Conservation (phyloP, 2,113 vertebrate genomes). For the Globicephala melas region DNA sequence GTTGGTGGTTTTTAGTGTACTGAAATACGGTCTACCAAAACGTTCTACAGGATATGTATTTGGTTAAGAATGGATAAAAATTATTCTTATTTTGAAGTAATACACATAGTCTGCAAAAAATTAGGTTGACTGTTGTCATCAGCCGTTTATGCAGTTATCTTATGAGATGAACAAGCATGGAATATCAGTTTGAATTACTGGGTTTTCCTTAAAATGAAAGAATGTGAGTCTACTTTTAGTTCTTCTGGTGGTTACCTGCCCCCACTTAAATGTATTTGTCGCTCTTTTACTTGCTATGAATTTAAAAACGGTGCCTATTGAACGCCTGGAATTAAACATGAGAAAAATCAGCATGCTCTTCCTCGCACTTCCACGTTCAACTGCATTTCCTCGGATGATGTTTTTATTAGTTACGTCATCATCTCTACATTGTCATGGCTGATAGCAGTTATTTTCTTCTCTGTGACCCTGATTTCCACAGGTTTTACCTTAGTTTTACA, state of each 20-base stretch:
- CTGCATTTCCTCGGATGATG: background rate
- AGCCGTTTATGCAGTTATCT: background rate
- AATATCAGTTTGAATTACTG: background rate
- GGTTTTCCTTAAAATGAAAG: background rate
- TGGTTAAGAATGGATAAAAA: background rate
- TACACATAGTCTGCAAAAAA: background rate
- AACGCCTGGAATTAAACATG: background rate
- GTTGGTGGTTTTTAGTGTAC: background rate
- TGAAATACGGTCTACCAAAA: background rate
- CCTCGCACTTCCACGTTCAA: background rate
- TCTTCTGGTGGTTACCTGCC: background rate
- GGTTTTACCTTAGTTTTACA: background rate
- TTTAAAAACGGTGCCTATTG: background rate
- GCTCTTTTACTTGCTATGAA: background rate
- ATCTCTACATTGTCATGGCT: background rate
- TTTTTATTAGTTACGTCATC: background rate
- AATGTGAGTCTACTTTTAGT: background rate
- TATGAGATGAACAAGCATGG: background rate
- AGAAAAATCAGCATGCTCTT: background rate
- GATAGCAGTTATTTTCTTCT: background rate
- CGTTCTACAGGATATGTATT: no score
- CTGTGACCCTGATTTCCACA: background rate
- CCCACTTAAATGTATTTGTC: background rate
- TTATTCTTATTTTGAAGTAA: background rate
- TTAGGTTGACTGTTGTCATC: background rate